Evolutionary conservation across 35 echinoderm and acorn worm species (phyloP).

Genomic region (Acanthaster planci): DNA sequence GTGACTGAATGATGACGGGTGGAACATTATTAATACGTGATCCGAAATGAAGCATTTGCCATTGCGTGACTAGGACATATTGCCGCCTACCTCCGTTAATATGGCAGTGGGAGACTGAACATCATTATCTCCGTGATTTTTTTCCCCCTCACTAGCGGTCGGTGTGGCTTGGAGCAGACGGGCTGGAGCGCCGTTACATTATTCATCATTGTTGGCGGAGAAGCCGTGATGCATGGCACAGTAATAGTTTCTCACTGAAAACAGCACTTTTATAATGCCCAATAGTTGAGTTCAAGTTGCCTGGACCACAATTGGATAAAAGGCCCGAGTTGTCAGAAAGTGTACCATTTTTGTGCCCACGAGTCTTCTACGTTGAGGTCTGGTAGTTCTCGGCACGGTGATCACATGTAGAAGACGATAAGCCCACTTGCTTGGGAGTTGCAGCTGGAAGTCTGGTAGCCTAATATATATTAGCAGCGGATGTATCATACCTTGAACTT

Average conservation of each 20-base stretch:
- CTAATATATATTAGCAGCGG: no score
- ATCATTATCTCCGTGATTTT: no score
- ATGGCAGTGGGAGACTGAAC: background rate
- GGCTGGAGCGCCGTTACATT: background rate
- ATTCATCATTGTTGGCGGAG: slow-evolving; percentile 8
- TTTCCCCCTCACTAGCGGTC: no score
- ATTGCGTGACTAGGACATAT: slow-evolving; percentile 8
- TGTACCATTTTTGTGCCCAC: background rate
- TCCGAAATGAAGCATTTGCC: background rate
- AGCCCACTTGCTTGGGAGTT: no score
- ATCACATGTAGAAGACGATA: no score
- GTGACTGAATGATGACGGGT: background rate
- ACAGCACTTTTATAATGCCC: background rate
- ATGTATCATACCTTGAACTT: background rate
- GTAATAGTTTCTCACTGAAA: slow-evolving; percentile 1
- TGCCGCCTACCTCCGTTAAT: background rate
- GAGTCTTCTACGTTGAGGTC: background rate
- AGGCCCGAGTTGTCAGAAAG: background rate
- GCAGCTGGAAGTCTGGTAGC: no score
- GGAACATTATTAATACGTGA: background rate
- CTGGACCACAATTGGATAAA: slow-evolving; percentile 10
- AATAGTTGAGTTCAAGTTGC: background rate
- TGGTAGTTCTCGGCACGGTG: background rate
- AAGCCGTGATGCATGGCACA: background rate
- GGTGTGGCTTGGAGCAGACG: background rate